Evolutionary conservation across 2,113 vertebrate species (phyloP), one percentile per base, ranked within the genome.

Genomic region (Pristiophorus japonicus): DNA sequence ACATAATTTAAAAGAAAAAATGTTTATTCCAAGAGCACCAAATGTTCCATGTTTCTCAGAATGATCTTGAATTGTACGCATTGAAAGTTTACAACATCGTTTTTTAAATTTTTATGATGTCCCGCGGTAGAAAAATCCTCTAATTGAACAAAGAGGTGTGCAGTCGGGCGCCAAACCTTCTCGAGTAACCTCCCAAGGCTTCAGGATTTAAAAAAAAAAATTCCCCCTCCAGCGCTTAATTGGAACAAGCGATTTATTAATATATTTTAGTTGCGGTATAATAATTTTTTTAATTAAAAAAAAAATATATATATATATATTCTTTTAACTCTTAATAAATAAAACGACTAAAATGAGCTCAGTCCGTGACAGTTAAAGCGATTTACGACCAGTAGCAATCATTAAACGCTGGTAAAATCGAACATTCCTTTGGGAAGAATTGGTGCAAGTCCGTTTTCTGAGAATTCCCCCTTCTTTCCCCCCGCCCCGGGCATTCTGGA

Each of bases 21-120:
- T n/a, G 55, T 90, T 90, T 34, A 24, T 70, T 70, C 65, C 42
- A 47, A 47, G 42, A 12, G 27, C 63, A 34, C 38, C 34, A 93
- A 93, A 94, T 16, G 18, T 27, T 45, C 20, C 18, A 27, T 27
- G 38, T 67, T 30, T 94, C 92, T 70, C 42, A 1, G 11, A 93
- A 51, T 34, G 10, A 7, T 14, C 65, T 70, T 94, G 51, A 5
- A 30, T 70, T 12, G 22, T n/a, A 51, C 70, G 55, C 93, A 94
- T 45, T 70, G 38, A 73, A 94, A 1, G 93, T 94, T 94, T 94
- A 94, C 93, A 94, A 11, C 38, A n/a, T 92, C 42, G 18, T 38
- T 38, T 92, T 92, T 18, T 38, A 5, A 5, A 16, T 62, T 92
- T 92, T 55, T n/a, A 55, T 30, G 55, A 34, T 90, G 88, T 63